These are phyloP conservation scores for Urocyon cinereoargenteus DNA, from an alignment of 2,797 vertebrate species.

Conservation along the genomic window DNA sequence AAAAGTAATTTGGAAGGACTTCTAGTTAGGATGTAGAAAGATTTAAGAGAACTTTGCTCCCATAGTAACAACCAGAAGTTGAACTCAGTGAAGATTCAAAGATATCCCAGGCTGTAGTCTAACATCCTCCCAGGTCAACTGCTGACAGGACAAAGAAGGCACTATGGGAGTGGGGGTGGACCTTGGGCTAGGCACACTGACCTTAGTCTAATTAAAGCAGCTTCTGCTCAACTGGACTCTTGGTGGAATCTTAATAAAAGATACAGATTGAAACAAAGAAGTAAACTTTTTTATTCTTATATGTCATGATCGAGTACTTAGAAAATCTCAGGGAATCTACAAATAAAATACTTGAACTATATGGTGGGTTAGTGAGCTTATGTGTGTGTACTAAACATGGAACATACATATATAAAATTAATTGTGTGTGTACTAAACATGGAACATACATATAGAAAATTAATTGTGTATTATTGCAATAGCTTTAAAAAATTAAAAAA, in stretches of 20 bases:
- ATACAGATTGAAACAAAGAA: neutral
- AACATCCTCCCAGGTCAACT: neutral
- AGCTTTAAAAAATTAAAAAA: neutral
- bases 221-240: neutral
- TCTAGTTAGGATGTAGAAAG: neutral
- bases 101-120: neutral
- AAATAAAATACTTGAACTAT: slow-evolving; percentile 8
- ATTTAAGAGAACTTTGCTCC: neutral
- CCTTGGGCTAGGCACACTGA: neutral
- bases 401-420: neutral
- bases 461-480: neutral
- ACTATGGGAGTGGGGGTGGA: neutral
- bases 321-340: neutral
- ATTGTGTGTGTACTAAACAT: neutral
- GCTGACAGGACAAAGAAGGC: neutral
- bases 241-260: neutral
- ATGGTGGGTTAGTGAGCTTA: neutral
- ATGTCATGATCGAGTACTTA: neutral
- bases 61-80: neutral
- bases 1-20: neutral
- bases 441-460: neutral
- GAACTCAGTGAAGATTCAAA: neutral
- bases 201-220: neutral
- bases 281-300: neutral
- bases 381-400: neutral